Base-by-base conservation (phyloP, 1,140 invertebrate species). In the Papilio polytes region DNA sequence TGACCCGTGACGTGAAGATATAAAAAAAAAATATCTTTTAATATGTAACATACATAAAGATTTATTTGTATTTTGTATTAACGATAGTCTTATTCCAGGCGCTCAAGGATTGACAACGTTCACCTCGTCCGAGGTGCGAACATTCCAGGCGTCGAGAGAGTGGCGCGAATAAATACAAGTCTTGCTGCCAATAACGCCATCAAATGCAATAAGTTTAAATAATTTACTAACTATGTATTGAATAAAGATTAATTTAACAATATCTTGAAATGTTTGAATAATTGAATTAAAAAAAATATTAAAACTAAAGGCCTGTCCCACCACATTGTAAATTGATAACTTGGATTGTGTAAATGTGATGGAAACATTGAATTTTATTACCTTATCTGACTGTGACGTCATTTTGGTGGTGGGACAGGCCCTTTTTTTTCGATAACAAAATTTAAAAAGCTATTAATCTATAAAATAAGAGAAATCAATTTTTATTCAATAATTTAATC, bases 81-180 rank as follows among this genome's bases (percentile, higher is more conserved):
- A 41, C 36, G 36, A 41, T 41, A 41, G 36, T 41, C 79, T 84
- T 31, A 77, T 89, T 87, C 13, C 87, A 95, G 94, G 92, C 84
- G 88, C 90, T 70, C 91, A 94, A 90, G 94, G 94, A 51, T 84
- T 95, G 46, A 88, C 94, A 10, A 95, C 95, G 2, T 95, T 95
- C 84, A 94, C 94, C 22, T 92, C 94, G n/a, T 94, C 94, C 20
- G 95, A 95, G 91, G 93, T 95, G 0, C 88, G 94, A 77, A 95
- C 95, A 15, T 95, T 95, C 91, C 95, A 95, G 83, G 94, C 95
- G 0, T 88, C 91, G 2, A 90, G 94, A 59, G 94, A 94, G 80
- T 95, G 95, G 95, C 89, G 92, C 26, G 90, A 94, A 81, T 94
- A 91, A 83, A 36, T 36, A 36, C 31, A 36, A 36, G 7, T 48